A percentile compares a stretch with the other conserved stretches of the same genome.
Evolutionary conservation across 2,888 invertebrate genomes (phyloP).

Genomic region (Notodromas monacha): DNA sequence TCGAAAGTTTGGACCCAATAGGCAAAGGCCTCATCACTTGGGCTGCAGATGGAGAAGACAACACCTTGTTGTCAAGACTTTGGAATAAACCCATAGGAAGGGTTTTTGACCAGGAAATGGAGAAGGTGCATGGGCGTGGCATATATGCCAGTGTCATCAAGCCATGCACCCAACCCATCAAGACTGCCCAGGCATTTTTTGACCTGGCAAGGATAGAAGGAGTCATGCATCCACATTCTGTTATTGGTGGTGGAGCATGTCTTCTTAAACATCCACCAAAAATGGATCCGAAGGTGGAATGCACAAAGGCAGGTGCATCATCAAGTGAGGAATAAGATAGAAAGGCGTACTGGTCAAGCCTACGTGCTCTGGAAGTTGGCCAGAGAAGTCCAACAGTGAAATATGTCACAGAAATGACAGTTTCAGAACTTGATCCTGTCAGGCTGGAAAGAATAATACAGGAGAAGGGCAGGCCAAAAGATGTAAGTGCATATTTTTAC

Average conservation of each 20-base stretch:
- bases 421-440: slow-evolving; percentile 2
- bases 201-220: slow-evolving; percentile 2
- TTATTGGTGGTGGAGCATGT: slow-evolving; percentile 4
- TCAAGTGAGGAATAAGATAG: slow-evolving; percentile 1
- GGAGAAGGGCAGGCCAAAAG: slow-evolving; percentile 4
- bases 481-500: slow-evolving; percentile 4
- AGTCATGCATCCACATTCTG: slow-evolving; percentile 4
- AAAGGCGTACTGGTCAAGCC: slow-evolving; percentile 4
- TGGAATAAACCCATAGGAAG: too few relatives aligned
- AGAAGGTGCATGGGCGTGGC: too few relatives aligned
- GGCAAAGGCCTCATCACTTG: too few relatives aligned
- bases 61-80: too few relatives aligned
- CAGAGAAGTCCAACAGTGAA: slow-evolving; percentile 2
- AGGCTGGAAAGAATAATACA: slow-evolving; percentile 2
- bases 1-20: too few relatives aligned
- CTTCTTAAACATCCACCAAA: slow-evolving; percentile 1
- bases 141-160: slow-evolving; percentile 4
- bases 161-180: slow-evolving; percentile 4
- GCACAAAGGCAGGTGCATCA: slow-evolving; percentile 4
- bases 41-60: too few relatives aligned
- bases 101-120: too few relatives aligned
- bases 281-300: slow-evolving; percentile 4
- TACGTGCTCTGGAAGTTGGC: slow-evolving; percentile 4
- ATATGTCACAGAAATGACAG: slow-evolving; percentile 4
- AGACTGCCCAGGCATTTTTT: slow-evolving; percentile 2